Percentiles rank a stretch among this genome's conserved stretches.
Evolutionary conservation across 2,797 vertebrate genomes (phyloP).

Genomic region (Bufotes viridis): DNA sequence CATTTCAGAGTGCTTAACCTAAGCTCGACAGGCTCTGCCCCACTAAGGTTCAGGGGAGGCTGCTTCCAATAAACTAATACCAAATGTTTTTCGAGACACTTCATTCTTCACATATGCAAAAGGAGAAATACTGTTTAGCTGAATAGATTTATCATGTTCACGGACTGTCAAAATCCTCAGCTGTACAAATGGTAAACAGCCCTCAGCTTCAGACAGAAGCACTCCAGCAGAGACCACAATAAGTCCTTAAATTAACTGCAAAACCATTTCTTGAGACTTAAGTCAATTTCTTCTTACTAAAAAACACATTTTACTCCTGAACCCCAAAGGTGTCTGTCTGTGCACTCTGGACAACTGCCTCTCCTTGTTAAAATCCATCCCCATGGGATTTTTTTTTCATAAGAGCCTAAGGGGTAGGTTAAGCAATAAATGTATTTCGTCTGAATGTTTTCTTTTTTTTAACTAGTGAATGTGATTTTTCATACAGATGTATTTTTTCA

Average conservation of each 20-base stretch:
- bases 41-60: slow-evolving; percentile 52
- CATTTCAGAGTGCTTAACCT: slow-evolving; percentile 36
- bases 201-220: slow-evolving; percentile 61
- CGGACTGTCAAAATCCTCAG: slow-evolving; percentile 62
- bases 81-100: slow-evolving; percentile 60
- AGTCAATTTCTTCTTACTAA: slow-evolving; percentile 55
- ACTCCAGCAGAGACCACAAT: slow-evolving; percentile 61
- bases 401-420: background rate
- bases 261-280: slow-evolving; percentile 53
- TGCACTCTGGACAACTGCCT: background rate
- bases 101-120: slow-evolving; percentile 60
- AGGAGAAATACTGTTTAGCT: slow-evolving; percentile 57
- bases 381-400: slow-evolving; percentile 3
- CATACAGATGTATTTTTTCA: background rate
- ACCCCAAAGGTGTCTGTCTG: slow-evolving; percentile 48
- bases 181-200: slow-evolving; percentile 62
- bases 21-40: slow-evolving; percentile 6
- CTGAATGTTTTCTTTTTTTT: background rate
- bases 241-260: slow-evolving; percentile 60
- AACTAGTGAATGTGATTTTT: background rate
- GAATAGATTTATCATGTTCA: slow-evolving; percentile 63
- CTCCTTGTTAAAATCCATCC: slow-evolving; percentile 12
- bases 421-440: background rate
- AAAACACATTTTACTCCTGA: slow-evolving; percentile 54
- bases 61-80: slow-evolving; percentile 58